Evolutionary conservation across 2,888 invertebrate genomes (phyloP).

Genomic region (Lochmaea capreae): DNA sequence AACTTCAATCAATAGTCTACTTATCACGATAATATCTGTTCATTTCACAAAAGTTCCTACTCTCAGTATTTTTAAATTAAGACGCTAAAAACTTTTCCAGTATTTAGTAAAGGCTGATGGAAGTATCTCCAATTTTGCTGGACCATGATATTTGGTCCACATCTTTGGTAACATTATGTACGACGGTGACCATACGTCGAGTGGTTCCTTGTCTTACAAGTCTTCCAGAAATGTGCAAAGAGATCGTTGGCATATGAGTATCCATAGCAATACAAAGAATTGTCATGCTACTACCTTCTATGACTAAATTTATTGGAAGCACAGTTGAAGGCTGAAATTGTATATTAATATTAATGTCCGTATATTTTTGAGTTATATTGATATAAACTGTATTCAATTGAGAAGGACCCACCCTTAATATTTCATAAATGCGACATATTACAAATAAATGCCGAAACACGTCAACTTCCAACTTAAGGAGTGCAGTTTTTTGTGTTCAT

Average conservation of each 20-base stretch:
- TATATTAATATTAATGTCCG: too few relatives aligned
- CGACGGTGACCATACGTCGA: slow-evolving; percentile 87
- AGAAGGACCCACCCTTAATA: too few relatives aligned
- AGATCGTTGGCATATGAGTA: slow-evolving; percentile 86
- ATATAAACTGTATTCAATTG: too few relatives aligned
- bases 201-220: slow-evolving; percentile 86
- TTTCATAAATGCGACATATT: too few relatives aligned
- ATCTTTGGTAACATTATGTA: slow-evolving; percentile 85
- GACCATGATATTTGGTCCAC: slow-evolving; percentile 85
- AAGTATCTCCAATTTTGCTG: not conserved
- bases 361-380: too few relatives aligned
- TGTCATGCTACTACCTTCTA: slow-evolving; percentile 89
- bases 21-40: too few relatives aligned
- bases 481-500: too few relatives aligned
- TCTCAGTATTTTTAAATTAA: too few relatives aligned
- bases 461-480: too few relatives aligned
- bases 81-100: too few relatives aligned
- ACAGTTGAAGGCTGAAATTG: slow-evolving; percentile 79
- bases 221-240: slow-evolving; percentile 81
- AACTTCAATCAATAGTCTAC: not conserved
- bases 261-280: slow-evolving; percentile 87
- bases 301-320: slow-evolving; percentile 84
- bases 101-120: not conserved
- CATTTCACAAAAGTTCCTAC: too few relatives aligned
- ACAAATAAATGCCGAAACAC: too few relatives aligned